phyloP scores from a whole-genome alignment of 2,113 vertebrate species.

The Dermatemys mawii region DNA sequence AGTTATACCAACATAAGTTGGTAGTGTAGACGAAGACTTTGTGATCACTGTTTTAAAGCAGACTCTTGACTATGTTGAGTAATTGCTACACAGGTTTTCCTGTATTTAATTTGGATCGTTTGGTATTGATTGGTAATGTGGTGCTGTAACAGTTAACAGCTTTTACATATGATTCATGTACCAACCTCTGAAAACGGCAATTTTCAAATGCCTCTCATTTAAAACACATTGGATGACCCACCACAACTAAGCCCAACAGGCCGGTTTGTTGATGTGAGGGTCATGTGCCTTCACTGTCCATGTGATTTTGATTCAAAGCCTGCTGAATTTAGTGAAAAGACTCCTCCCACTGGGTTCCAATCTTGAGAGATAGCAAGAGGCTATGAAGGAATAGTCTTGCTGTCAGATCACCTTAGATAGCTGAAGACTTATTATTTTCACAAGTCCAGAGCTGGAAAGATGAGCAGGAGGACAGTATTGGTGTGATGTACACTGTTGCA shows the following conservation, averaged over 20 bases:
- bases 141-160: background rate
- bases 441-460: background rate
- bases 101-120: background rate
- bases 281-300: background rate
- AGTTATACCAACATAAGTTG: too few species aligned
- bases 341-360: background rate
- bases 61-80: fast-evolving
- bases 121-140: background rate
- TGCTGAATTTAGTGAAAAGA: background rate
- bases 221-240: background rate
- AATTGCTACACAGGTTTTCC: background rate
- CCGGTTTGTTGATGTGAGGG: too few species aligned
- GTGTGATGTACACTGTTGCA: too few species aligned
- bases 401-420: background rate
- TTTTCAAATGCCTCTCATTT: background rate
- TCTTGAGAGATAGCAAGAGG: background rate
- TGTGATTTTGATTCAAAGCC: background rate
- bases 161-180: too few species aligned
- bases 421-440: background rate
- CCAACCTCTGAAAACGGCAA: background rate
- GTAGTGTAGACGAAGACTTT: background rate
- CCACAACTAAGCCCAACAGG: too few species aligned
- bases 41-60: background rate
- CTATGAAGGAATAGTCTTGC: background rate
- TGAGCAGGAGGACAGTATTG: background rate